Base-by-base conservation (phyloP, 2,888 invertebrate genomes). In the Nysson spinosus region DNA sequence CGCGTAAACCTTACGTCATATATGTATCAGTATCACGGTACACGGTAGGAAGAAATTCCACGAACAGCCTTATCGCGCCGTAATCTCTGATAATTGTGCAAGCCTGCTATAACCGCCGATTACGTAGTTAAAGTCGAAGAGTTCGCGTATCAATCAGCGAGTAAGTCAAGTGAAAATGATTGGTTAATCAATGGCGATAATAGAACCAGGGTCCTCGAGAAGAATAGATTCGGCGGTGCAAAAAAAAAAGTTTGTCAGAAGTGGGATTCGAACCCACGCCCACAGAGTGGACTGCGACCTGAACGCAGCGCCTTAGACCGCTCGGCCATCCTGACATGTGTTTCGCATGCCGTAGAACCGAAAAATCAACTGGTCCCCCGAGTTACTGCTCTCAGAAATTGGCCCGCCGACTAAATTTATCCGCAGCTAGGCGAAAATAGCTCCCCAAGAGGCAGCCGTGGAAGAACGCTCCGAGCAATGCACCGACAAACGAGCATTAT, bases 251-350 rank as follows among this genome's bases (percentile, higher is more conserved):
- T 86, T 87, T 92, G 92, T 92, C 92, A 92, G 92, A 92, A 92
- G 92, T 92, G 92, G 92, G 92, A 92, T 92, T 93, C 91, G 92
- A 92, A 93, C 92, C 92, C 92, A 92, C 92, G 92, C 92, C 92
- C 91, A 92, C 91, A 92, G 90, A 88, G 92, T 91, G 92, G 94
- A 93, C 93, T 93, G 90, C 92, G 90, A 92, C 92, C 92, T 91
- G 91, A 92, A 91, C 90, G 91, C 91, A 88, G 90, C 94, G 94
- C 94, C 94, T 94, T 94, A 93, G 94, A 94, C 94, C 94, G 92
- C 94, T 94, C 93, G 93, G 93, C 93, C 93, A 93, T 93, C 93
- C 93, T 93, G 93, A 93, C 93, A 1, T 14, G 49, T 52, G 14
- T 20, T 19, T 42, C 24, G 54, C 28, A 30, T 44, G 7, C 14